Conservation (phyloP, 2,113 vertebrate species). For the Otolemur garnettii region DNA sequence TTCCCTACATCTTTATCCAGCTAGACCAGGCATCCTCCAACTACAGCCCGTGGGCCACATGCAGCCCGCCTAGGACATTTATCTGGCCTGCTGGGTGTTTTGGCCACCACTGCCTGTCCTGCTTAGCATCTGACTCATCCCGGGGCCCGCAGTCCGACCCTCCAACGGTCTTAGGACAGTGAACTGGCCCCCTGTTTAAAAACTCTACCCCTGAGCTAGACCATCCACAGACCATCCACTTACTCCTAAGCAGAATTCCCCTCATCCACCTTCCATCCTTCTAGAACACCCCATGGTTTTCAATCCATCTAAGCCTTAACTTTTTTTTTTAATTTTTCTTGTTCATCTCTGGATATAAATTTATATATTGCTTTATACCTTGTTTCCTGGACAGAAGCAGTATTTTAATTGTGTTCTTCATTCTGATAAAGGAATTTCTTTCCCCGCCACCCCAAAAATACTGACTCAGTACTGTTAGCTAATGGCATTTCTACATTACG, state of each 20-base stretch:
- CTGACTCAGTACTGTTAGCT: not conserved
- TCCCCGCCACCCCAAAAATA: not conserved
- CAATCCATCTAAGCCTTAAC: not conserved
- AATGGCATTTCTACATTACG: not conserved
- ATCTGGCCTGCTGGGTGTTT: no score
- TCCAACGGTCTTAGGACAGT: no score
- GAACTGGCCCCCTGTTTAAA: no score
- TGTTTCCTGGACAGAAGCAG: not conserved
- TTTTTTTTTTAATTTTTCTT: not conserved
- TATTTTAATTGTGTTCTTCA: slow-evolving; percentile 28
- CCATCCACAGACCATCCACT: not conserved
- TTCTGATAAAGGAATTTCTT: not conserved
- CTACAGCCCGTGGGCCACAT: no score
- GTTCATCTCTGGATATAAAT: not conserved
- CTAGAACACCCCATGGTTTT: not conserved
- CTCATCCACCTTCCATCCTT: accelerated
- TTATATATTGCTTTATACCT: not conserved
- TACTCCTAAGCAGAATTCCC: not conserved
- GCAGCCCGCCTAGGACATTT: no score
- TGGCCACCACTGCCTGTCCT: no score
- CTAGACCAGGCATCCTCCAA: not conserved
- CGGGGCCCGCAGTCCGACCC: no score
- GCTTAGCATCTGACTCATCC: no score
- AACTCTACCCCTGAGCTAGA: no score
- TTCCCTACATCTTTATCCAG: not conserved